A percentile compares a stretch with the other conserved stretches of the same genome.
These are phyloP conservation scores for Pseudococcus viburni DNA, from an alignment of 2,888 invertebrate species.

Conservation along the genomic window DNA sequence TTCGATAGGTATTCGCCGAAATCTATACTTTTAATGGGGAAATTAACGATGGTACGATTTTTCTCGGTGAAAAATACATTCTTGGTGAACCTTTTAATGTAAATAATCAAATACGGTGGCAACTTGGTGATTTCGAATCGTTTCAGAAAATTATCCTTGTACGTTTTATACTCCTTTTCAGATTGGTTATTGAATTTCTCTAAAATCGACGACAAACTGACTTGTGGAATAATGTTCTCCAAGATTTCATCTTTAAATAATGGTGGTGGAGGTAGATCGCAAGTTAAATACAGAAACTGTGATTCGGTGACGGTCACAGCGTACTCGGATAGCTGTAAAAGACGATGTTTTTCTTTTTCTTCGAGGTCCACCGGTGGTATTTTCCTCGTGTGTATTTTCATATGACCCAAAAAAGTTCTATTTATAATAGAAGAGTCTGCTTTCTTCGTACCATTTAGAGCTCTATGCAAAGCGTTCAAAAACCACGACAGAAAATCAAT, in stretches of 20 bases:
- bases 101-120: slow-evolving; percentile 95
- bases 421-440: slow-evolving; percentile 92
- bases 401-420: slow-evolving; percentile 92
- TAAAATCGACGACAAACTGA: slow-evolving; percentile 92
- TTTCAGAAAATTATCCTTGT: slow-evolving; percentile 98
- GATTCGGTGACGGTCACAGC: slow-evolving; percentile 89
- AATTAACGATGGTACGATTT: slow-evolving; percentile 99
- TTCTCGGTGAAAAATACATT: slow-evolving; percentile 99
- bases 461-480: slow-evolving; percentile 93
- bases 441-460: slow-evolving; percentile 93
- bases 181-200: slow-evolving; percentile 96
- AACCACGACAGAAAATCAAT: slow-evolving; percentile 99
- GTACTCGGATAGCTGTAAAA: slow-evolving; percentile 87
- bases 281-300: slow-evolving; percentile 96
- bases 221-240: slow-evolving; percentile 99
- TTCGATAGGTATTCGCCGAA: slow-evolving; percentile 94
- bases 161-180: slow-evolving; percentile 99
- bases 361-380: slow-evolving; percentile 93
- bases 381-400: slow-evolving; percentile 92
- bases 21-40: slow-evolving; percentile 98
- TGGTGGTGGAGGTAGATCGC: slow-evolving; percentile 97
- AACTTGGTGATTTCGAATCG: slow-evolving; percentile 94
- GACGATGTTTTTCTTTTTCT: slow-evolving; percentile 86
- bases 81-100: slow-evolving; percentile 98
- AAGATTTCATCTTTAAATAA: slow-evolving; percentile 97